Evolutionary conservation across 1,140 invertebrate genomes (phyloP), one percentile per base, ranked within the genome.

Genomic region (Calliopsis andreniformis): DNA sequence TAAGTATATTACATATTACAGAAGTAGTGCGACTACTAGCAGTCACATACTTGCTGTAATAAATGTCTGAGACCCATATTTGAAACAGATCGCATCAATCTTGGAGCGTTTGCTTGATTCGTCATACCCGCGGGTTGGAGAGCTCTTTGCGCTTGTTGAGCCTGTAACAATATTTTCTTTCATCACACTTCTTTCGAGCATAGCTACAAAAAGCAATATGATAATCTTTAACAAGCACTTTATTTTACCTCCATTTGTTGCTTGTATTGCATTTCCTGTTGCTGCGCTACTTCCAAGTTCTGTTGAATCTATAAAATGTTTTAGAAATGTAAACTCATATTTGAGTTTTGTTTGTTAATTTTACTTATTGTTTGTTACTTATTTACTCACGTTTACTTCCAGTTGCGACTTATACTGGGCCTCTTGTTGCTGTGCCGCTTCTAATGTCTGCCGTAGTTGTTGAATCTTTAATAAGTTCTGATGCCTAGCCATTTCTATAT

Each of bases 181-280:
- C n/a, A 18, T 55, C n/a, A 25, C 12, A 3, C 42, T 56, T 42
- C 51, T 45, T 45, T 8, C 10, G 14, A 2, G n/a, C 5, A 0
- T n/a, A 23, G 47, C 10, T 30, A 39, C 35, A 53, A 30, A 35
- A 59, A 39, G 35, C n/a, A 63, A 69, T 67, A 35, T 32, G 6
- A 64, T 45, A 42, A 55, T 58, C 45, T 28, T 58, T n/a, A 49
- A 83, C 59, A 78, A 56, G 35, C 35, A 39, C 10, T 39, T 39
- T 59, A 25, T 88, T 90, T 88, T 84, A 94, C 95, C 92, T 96
- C 95, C 14, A 96, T 86, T 82, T 95, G 94, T 82, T 95, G 94
- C 86, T 95, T 95, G 79, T 94, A 96, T 77, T 96, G 95, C 91
- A 94, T 93, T 86, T 96, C 96, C 86, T 96, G 95, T 83, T 96